Base-by-base conservation (phyloP, 2,113 vertebrate species). In the Chrysemys picta region DNA sequence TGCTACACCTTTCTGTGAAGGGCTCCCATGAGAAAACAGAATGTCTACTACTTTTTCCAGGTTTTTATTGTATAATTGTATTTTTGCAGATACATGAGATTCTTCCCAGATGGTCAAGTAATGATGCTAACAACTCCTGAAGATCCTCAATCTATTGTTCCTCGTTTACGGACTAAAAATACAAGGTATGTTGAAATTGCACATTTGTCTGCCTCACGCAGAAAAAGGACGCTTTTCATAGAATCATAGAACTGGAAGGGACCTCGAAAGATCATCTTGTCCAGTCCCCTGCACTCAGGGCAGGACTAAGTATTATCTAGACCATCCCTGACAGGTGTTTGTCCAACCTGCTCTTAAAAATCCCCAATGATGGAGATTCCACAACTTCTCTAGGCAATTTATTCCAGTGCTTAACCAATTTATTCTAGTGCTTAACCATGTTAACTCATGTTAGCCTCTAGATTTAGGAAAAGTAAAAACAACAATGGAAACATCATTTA, bases 61-160 rank as follows among this genome's bases (percentile, higher is more conserved):
- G 5, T 93, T 95, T 95, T 25, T 82, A 54, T 56, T 89, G 8
- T 91, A 45, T 89, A 35, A 88, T 93, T 94, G 29, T 93, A 85
- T 94, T 92, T 89, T 80, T 82, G 19, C 96, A 99, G 99, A 98
- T 99, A 99, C 97, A 98, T 99, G 94, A 98, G 99, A 81, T 99
- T 99, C 98, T 99, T 99, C 95, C 98, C 99, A 31, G 99, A 99
- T 85, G 99, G 99, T 69, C 98, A 99, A 3, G 99, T 99, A 93
- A 98, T 99, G 97, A 99, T 99, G 99, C 91, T 99, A 91, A 99
- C 99, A 86, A 99, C 99, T 79, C 99, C 99, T 3, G 99, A 99
- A 94, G 99, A 99, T 92, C 99, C 99, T 86, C 98, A 98, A 90
- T 97, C 97, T 47, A 98, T 99, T 52, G 98, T 99, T 97, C 98